phyloP scores from a whole-genome alignment of 2,113 vertebrate genomes.

The Pandion haliaetus region DNA sequence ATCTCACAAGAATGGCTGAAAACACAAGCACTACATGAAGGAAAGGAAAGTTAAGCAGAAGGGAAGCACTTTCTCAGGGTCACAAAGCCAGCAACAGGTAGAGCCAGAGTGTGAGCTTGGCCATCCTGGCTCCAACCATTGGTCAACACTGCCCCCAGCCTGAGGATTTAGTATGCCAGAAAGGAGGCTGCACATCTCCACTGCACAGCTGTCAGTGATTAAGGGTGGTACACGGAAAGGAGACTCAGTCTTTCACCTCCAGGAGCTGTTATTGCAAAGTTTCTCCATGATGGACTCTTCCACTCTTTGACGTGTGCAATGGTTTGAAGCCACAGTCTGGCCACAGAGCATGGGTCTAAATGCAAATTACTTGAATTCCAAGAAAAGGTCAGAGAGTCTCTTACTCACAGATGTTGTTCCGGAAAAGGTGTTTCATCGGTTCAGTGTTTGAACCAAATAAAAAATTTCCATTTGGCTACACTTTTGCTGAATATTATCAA shows the following conservation, averaged over 20 bases:
- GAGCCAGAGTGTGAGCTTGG: background rate
- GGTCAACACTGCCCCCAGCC: background rate
- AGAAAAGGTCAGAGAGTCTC: background rate
- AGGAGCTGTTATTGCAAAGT: background rate
- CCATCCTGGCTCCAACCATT: background rate
- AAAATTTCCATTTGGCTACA: background rate
- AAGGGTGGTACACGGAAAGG: background rate
- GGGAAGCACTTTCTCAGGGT: background rate
- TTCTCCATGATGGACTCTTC: background rate
- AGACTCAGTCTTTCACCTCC: background rate
- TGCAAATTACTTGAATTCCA: background rate
- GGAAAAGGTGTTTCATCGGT: background rate
- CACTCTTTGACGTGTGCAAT: background rate
- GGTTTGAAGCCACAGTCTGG: background rate
- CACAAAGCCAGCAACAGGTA: background rate
- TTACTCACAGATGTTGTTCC: background rate
- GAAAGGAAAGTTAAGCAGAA: background rate
- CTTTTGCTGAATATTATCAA: background rate
- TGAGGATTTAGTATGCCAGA: background rate
- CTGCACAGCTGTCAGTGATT: background rate
- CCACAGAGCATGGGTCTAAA: background rate
- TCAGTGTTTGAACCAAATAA: background rate
- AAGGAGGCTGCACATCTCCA: background rate
- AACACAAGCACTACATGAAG: background rate
- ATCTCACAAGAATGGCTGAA: background rate